Evolutionary conservation across 92 coral and sea anemone species (phyloP), one percentile per base, ranked within the genome.

Genomic region (Virgularia gustaviana): DNA sequence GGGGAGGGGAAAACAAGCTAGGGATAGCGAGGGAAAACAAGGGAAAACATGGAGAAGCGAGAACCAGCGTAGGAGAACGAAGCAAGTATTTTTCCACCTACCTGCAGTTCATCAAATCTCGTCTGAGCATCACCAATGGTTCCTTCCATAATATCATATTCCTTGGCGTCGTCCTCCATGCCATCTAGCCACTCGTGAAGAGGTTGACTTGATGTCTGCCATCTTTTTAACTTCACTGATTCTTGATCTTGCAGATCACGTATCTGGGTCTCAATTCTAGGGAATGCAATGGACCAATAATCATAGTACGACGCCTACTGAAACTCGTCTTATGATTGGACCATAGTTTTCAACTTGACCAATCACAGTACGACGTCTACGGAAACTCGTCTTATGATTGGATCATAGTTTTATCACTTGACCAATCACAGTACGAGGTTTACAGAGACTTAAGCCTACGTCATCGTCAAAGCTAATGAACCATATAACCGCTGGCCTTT

Each of bases 171-270:
- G 33, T 68, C 75, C 33, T 68, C 75, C 22, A 68, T 33, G 32
- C 75, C 75, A 51, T 68, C 75, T 19, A 68, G 75, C 75, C 75
- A 68, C 36, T 68, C 75, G 45, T 68, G 75, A 32, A 68, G 75
- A 51, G 75, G 75, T 33, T 68, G 75, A 44, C 59, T 47, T n/a
- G 75, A 68, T 13, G 45, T 47, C 38, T 68, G 49, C 75, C 75
- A 68, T 12, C 51, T 68, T 22, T 68, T 61, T 28, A 47, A 68
- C 61, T 68, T 68, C 1, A 45, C 53, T 27, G 75, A 49, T 8
- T 68, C 43, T 9, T 9, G 12, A n/a, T 68, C 75, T 51, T 68
- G 59, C 32, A 68, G 37, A 28, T 68, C 61, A 16, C 75, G 75
- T 30, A 68, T 68, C 44, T 51, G 53, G 6, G 29, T 54, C 8